A percentile compares a stretch with the other conserved stretches of the same genome.
These are phyloP conservation scores for Griposia aprilina DNA, from an alignment of 2,888 invertebrate species.

Conservation along the genomic window DNA sequence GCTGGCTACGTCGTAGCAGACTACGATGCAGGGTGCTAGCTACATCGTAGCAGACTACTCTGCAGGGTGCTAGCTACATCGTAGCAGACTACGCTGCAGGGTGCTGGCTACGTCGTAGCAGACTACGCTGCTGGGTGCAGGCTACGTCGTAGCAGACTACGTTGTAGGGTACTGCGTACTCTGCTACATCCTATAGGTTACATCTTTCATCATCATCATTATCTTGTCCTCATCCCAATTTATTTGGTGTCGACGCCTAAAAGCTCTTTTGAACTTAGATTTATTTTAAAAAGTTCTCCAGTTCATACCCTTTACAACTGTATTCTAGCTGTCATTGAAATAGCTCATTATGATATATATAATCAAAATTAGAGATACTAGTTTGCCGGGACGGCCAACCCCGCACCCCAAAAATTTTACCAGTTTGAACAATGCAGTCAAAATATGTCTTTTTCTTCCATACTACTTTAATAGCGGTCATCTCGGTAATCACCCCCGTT, in stretches of 20 bases:
- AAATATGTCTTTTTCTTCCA: too few relatives aligned
- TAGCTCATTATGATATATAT: too few relatives aligned
- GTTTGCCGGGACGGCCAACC: too few relatives aligned
- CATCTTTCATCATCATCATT: background rate
- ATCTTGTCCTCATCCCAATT: background rate
- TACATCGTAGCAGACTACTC: background rate
- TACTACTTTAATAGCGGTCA: background rate
- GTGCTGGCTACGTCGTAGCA: background rate
- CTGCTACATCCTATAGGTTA: background rate
- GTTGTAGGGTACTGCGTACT: background rate
- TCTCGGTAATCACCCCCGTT: background rate
- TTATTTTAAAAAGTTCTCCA: too few relatives aligned
- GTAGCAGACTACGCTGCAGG: background rate
- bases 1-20: background rate
- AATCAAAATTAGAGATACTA: too few relatives aligned
- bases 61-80: background rate
- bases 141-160: background rate
- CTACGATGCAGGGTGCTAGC: background rate
- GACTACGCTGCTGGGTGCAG: background rate
- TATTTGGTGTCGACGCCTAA: background rate
- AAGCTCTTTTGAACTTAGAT: too few relatives aligned
- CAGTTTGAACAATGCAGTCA: too few relatives aligned
- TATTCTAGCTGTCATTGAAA: too few relatives aligned
- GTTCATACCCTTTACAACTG: too few relatives aligned
- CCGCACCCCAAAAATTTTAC: too few relatives aligned